A percentile compares a stretch with the other conserved stretches of the same genome.
Conservation (phyloP, 2,888 invertebrate genomes). For the Agrotis segetum region DNA sequence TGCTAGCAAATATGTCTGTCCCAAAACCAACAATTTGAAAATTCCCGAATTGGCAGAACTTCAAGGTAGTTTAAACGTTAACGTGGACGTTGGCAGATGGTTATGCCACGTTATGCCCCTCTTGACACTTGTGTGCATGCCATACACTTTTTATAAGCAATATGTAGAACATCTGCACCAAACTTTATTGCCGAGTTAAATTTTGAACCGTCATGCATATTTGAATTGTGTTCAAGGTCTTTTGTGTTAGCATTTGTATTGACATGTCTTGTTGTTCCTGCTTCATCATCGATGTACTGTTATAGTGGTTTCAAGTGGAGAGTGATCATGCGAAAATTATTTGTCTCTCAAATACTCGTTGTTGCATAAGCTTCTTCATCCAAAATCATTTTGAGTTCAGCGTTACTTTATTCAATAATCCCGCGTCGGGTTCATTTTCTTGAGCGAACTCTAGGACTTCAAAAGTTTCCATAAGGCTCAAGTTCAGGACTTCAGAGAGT, state of each 20-base stretch:
- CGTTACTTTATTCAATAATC: constrained; percentile 5
- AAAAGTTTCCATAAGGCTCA: constrained; percentile 23
- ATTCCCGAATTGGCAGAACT: constrained; percentile 52
- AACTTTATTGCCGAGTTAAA: constrained; percentile 64
- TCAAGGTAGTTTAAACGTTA: constrained; percentile 50
- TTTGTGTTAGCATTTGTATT: constrained; percentile 55
- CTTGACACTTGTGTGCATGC: constrained; percentile 57
- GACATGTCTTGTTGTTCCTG: constrained; percentile 38
- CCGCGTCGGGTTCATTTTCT: too few species aligned
- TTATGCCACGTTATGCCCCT: constrained; percentile 45
- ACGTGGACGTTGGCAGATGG: constrained; percentile 51
- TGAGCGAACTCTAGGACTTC: background rate
- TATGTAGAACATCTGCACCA: constrained; percentile 58
- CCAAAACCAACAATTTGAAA: constrained; percentile 41
- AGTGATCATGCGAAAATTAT: constrained; percentile 34
- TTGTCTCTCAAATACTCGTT: constrained; percentile 14
- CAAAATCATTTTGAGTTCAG: constrained; percentile 11
- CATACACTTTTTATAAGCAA: constrained; percentile 56
- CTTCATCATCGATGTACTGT: constrained; percentile 46
- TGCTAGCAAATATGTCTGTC: constrained; percentile 38
- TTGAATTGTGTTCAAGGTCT: constrained; percentile 53
- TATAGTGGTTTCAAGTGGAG: constrained; percentile 33
- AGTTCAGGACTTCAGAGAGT: constrained; percentile 54
- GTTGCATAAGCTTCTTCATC: constrained; percentile 30
- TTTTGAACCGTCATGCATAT: constrained; percentile 62